Percentiles rank a stretch among this genome's conserved stretches.
These are phyloP conservation scores for Cryptus armator DNA, from an alignment of 2,888 invertebrate genomes.

Conservation along the genomic window DNA sequence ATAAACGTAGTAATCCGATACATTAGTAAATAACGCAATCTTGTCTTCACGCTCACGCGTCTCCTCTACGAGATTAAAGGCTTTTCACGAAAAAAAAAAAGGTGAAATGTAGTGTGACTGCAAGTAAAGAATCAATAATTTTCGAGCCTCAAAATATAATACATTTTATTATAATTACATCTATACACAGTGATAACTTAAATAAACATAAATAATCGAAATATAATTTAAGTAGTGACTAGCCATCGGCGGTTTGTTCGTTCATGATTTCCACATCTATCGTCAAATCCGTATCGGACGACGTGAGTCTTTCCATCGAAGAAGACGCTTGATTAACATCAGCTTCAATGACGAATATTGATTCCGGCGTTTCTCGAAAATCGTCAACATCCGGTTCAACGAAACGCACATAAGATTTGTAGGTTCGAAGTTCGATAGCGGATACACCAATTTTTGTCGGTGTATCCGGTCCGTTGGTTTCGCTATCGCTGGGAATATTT, in stretches of 20 bases:
- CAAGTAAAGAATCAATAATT: too few species aligned
- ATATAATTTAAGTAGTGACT: constrained; percentile 66
- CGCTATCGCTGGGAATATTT: not conserved
- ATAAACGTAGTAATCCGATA: too few species aligned
- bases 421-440: constrained; percentile 73
- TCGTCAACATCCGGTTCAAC: constrained; percentile 63
- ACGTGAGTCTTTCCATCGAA: constrained; percentile 38
- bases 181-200: constrained; percentile 18
- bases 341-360: constrained; percentile 78
- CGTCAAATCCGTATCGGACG: constrained; percentile 5
- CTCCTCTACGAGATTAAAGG: too few species aligned
- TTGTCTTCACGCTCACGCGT: too few species aligned
- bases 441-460: constrained; percentile 57
- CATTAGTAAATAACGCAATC: too few species aligned
- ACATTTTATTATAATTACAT: constrained; percentile 45
- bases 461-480: constrained; percentile 28
- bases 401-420: constrained; percentile 69
- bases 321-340: constrained; percentile 74
- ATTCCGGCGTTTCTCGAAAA: constrained; percentile 70
- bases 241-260: constrained; percentile 45
- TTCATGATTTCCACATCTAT: constrained; percentile 30
- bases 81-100: too few species aligned
- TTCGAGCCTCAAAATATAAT: not conserved
- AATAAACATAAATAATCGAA: constrained; percentile 15
- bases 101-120: too few species aligned